Conservation (phyloP, 2,797 vertebrate genomes). For the Neosilurus hyrtlii region DNA sequence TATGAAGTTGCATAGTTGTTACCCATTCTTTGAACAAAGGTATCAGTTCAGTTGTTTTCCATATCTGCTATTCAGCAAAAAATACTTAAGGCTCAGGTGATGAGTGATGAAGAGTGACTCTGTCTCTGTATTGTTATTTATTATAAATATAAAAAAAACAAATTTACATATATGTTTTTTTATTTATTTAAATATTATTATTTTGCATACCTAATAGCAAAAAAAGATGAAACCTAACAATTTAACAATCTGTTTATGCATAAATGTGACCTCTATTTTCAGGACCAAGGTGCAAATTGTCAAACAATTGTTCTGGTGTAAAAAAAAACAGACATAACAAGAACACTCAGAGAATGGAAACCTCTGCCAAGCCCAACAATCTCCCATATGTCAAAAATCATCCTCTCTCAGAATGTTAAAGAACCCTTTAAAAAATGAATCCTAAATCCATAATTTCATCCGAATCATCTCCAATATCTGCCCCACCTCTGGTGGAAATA, state of each 20-base stretch:
- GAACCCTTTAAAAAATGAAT: no score
- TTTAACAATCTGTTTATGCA: neutral
- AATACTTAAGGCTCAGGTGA: constrained; percentile 14
- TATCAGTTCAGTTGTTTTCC: constrained; percentile 17
- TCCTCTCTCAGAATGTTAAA: no score
- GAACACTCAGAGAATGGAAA: no score
- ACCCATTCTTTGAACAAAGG: constrained; percentile 9
- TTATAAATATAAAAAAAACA: neutral
- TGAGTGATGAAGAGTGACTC: constrained; percentile 19
- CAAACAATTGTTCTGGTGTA: neutral
- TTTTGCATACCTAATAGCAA: neutral
- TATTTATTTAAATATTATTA: no score
- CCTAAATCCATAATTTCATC: no score
- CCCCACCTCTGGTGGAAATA: no score
- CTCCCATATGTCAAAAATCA: no score
- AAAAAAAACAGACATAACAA: no score
- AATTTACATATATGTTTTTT: neutral
- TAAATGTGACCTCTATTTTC: neutral
- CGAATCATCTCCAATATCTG: no score
- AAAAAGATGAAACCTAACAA: neutral
- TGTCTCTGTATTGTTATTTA: neutral
- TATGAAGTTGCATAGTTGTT: constrained; percentile 15
- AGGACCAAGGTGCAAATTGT: neutral
- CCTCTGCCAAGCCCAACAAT: no score
- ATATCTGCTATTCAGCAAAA: constrained; percentile 10